Evolutionary conservation across 2,113 vertebrate species (phyloP).

Genomic region (Nothocercus julius): DNA sequence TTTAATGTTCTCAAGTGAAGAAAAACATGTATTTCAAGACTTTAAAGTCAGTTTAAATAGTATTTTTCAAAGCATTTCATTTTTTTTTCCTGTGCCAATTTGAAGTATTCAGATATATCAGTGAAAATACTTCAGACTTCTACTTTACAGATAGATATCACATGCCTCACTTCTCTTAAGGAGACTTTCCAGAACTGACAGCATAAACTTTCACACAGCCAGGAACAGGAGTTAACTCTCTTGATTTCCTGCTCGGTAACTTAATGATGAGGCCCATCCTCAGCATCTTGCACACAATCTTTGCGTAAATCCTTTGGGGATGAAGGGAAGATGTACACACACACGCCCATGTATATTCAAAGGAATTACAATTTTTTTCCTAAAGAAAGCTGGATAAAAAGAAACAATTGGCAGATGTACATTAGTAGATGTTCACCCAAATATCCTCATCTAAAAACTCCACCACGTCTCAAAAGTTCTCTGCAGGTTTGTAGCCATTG

Average conservation of each 20-base stretch:
- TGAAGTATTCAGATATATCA: background rate
- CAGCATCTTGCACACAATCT: background rate
- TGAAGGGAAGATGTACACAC: background rate
- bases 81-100: background rate
- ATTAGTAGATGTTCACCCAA: background rate
- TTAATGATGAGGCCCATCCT: slow-evolving; percentile 48
- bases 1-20: no score
- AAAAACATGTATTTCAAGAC: background rate
- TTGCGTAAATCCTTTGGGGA: background rate
- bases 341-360: background rate
- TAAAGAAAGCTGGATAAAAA: background rate
- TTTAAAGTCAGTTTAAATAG: background rate
- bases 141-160: background rate
- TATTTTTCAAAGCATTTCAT: background rate
- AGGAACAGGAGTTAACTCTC: slow-evolving; percentile 31
- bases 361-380: background rate
- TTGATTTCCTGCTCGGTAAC: slow-evolving; percentile 18
- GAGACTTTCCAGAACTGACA: background rate
- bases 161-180: background rate
- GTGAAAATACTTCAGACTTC: background rate
- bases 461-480: background rate
- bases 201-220: background rate
- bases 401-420: background rate
- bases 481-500: background rate
- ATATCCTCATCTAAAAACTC: background rate